Evolutionary conservation across 2,888 invertebrate species (phyloP).

Genomic region (Ashinkailepas kermadecensis): DNA sequence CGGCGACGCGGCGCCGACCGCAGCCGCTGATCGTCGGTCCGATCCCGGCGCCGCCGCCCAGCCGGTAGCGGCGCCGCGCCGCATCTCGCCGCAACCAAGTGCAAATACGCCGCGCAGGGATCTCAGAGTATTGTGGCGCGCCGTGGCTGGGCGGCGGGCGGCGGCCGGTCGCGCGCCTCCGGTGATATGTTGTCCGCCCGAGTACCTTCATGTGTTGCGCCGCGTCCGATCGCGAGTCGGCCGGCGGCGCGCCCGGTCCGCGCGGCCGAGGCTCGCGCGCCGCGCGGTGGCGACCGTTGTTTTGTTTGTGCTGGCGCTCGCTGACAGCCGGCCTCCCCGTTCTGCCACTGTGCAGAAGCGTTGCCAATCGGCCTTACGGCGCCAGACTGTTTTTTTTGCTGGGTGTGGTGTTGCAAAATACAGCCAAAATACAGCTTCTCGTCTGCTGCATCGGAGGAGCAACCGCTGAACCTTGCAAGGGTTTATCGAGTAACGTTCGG

Average conservation of each 20-base stretch:
- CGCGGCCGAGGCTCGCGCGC: background rate
- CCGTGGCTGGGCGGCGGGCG: background rate
- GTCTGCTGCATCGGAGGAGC: too few species aligned
- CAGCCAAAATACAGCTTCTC: background rate
- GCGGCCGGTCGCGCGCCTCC: background rate
- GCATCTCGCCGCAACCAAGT: background rate
- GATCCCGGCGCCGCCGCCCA: background rate
- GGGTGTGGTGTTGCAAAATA: background rate
- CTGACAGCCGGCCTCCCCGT: background rate
- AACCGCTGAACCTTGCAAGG: too few species aligned
- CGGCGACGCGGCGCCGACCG: background rate
- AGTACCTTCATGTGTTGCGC: too few species aligned
- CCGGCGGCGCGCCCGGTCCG: too few species aligned
- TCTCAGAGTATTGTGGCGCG: slow-evolving; percentile 9
- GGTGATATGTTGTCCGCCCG: too few species aligned
- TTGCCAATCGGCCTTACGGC: background rate
- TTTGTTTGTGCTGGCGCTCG: background rate
- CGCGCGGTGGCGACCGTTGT: background rate
- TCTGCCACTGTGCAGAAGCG: background rate
- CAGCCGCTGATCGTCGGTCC: background rate
- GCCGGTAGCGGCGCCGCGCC: background rate
- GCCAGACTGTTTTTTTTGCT: background rate
- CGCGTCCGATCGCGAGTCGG: too few species aligned
- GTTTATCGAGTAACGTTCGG: too few species aligned
- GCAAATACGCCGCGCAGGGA: slow-evolving; percentile 18